Conservation (phyloP, 2,888 invertebrate species). For the Eupsilia transversa region DNA sequence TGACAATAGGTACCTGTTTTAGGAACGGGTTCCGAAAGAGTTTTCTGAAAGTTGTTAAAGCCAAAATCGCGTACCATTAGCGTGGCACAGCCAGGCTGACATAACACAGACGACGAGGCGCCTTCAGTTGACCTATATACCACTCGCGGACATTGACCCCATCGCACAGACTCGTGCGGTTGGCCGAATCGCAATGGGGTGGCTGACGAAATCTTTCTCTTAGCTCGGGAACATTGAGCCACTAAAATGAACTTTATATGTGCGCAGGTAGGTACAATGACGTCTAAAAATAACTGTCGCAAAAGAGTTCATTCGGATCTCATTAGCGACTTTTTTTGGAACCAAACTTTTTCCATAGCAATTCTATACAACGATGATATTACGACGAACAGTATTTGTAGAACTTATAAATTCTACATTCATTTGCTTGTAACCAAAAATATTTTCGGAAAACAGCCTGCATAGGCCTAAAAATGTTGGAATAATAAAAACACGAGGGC, state of each 20-base stretch:
- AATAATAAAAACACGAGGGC: conserved; percentile 68
- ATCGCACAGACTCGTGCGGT: conserved; percentile 78
- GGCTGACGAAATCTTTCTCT: conserved; percentile 72
- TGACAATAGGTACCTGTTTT: conserved; percentile 73
- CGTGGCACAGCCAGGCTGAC: conserved; percentile 76
- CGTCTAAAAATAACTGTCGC: conserved; percentile 36
- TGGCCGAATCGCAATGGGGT: conserved; percentile 74
- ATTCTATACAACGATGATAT: conserved; percentile 4
- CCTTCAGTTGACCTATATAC: conserved; percentile 89
- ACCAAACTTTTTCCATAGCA: neutral
- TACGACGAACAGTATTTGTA: conserved; percentile 4
- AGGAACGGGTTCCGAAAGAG: conserved; percentile 73
- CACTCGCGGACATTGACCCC: conserved; percentile 86
- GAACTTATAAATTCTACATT: neutral
- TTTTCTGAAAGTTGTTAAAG: conserved; percentile 74
- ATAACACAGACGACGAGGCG: conserved; percentile 87
- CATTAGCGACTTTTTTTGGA: conserved; percentile 40
- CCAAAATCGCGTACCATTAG: conserved; percentile 75
- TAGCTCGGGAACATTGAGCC: conserved; percentile 52
- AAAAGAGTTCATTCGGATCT: conserved; percentile 40
- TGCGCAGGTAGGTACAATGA: conserved; percentile 20
- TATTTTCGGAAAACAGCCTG: conserved; percentile 12
- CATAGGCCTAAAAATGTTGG: conserved; percentile 44
- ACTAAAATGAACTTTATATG: conserved; percentile 35
- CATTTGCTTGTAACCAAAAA: neutral